These are phyloP conservation scores for Enteromius thamalakanensis DNA, from an alignment of 2,797 vertebrate genomes.

Conservation along the genomic window DNA sequence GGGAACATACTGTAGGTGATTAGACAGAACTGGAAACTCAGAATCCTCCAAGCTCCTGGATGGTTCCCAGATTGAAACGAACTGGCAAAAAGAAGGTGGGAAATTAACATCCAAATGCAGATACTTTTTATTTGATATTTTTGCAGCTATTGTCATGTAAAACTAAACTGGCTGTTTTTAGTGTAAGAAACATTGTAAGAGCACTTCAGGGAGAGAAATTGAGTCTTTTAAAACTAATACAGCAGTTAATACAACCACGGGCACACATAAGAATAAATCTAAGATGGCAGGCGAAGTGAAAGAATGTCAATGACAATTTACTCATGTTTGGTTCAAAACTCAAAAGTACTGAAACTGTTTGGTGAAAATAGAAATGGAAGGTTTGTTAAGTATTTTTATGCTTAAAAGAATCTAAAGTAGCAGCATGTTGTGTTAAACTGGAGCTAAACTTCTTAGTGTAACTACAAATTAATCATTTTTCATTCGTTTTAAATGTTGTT, in stretches of 20 bases:
- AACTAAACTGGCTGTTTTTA: neutral
- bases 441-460: neutral
- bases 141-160: no score
- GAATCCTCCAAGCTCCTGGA: slow-evolving; percentile 15
- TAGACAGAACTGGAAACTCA: slow-evolving; percentile 9
- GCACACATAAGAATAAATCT: neutral
- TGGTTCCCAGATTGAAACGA: neutral
- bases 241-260: neutral
- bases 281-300: neutral
- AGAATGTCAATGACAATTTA: neutral
- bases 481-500: no score
- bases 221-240: neutral
- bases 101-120: neutral
- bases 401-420: neutral
- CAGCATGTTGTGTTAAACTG: neutral
- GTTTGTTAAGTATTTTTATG: neutral
- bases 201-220: neutral
- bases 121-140: neutral
- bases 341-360: neutral
- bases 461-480: neutral
- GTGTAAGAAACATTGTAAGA: neutral
- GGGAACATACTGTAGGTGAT: slow-evolving; percentile 27
- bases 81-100: neutral
- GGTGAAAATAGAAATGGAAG: neutral
- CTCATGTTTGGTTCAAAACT: neutral